phyloP scores from a whole-genome alignment of 2,797 vertebrate species.

The Chrysocyon brachyurus region DNA sequence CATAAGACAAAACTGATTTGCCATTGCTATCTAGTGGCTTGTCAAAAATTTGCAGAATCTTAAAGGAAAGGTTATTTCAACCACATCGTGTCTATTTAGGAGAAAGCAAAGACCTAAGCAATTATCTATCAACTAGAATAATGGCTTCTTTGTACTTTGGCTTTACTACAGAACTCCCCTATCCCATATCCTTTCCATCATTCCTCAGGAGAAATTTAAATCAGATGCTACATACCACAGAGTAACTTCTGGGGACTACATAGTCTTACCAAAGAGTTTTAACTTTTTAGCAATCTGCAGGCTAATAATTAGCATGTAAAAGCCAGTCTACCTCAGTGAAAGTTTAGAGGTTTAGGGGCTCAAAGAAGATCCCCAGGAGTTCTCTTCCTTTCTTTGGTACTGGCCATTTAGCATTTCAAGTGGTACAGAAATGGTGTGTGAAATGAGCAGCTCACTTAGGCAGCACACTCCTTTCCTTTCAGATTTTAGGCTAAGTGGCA shows the following conservation, averaged over 20 bases:
- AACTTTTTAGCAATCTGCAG: neutral
- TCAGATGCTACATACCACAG: neutral
- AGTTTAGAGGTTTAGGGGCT: neutral
- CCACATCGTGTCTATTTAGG: neutral
- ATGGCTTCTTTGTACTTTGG: slow-evolving; percentile 32
- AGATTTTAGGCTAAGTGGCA: slow-evolving; percentile 63
- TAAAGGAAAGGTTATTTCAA: slow-evolving; percentile 47
- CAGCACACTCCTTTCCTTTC: slow-evolving; percentile 32
- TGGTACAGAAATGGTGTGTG: neutral
- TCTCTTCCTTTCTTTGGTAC: slow-evolving; percentile 31
- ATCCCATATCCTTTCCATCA: neutral
- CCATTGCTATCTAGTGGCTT: neutral
- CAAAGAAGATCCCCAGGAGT: neutral
- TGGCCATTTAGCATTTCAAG: slow-evolving; percentile 53
- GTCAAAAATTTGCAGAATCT: slow-evolving; percentile 36
- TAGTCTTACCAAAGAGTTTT: neutral
- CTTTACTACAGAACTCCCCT: neutral
- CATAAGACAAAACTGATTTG: neutral
- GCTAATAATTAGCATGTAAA: neutral
- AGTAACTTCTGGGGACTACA: neutral
- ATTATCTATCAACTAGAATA: neutral
- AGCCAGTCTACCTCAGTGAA: neutral
- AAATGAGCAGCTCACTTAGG: slow-evolving; percentile 46
- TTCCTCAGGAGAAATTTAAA: slow-evolving; percentile 39
- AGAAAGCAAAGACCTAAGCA: neutral